Conservation (phyloP, 2,113 vertebrate species). For the Phylloscopus whistleri region DNA sequence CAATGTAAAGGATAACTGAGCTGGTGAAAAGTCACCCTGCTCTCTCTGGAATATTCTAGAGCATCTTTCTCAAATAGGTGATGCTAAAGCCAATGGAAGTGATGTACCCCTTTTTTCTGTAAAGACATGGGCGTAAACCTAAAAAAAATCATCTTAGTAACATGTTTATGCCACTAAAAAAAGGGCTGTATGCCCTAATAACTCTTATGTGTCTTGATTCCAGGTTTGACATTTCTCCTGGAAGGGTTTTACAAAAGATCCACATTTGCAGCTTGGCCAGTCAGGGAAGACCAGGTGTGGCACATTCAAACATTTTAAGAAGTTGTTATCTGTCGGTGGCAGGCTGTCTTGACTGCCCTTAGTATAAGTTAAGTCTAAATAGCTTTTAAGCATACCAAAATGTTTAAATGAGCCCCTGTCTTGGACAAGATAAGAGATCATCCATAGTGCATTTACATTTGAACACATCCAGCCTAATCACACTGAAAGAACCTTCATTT, state of each 20-base stretch:
- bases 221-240: background rate
- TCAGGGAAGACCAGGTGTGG: background rate
- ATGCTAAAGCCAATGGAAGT: background rate
- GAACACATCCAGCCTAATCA: background rate
- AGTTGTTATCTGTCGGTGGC: background rate
- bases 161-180: background rate
- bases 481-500: background rate
- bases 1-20: background rate
- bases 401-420: background rate
- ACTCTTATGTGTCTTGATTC: background rate
- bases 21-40: background rate
- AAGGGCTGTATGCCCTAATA: background rate
- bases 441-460: background rate
- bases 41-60: background rate
- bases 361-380: background rate
- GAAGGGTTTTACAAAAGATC: background rate
- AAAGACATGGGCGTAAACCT: background rate
- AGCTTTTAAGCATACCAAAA: background rate
- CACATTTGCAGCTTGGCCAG: background rate
- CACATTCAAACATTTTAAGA: background rate
- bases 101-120: background rate
- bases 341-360: background rate
- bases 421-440: background rate
- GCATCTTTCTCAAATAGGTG: background rate
- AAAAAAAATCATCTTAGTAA: background rate